Evolutionary conservation across 2,797 vertebrate genomes (phyloP).

Genomic region (Amblyopsis hoosieri): DNA sequence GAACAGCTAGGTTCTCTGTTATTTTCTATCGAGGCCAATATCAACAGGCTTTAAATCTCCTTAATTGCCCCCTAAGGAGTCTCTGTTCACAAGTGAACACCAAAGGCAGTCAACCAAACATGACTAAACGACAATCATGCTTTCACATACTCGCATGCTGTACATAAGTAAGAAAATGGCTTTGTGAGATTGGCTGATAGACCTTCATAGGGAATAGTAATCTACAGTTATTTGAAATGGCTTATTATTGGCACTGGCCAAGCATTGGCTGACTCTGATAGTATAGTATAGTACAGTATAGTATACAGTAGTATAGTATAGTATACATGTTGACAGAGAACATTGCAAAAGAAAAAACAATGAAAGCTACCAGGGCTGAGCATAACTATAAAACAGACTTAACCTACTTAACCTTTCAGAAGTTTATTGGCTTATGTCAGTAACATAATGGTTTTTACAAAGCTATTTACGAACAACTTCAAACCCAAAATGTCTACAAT

Average conservation of each 20-base stretch:
- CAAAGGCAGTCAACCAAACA: slow-evolving; percentile 35
- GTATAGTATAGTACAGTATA: no score
- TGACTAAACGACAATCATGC: slow-evolving; percentile 41
- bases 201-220: slow-evolving; percentile 2
- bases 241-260: slow-evolving; percentile 13
- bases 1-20: slow-evolving; percentile 48
- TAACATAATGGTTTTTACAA: background rate
- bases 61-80: slow-evolving; percentile 45
- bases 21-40: slow-evolving; percentile 56
- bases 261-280: slow-evolving; percentile 7
- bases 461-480: background rate
- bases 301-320: background rate
- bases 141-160: slow-evolving; percentile 21
- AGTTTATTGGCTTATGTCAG: no score
- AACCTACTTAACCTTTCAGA: no score
- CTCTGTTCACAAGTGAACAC: slow-evolving; percentile 32
- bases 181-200: background rate
- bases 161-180: background rate
- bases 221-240: slow-evolving; percentile 30
- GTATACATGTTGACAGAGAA: slow-evolving; percentile 23
- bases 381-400: background rate
- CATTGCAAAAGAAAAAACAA: slow-evolving; percentile 22
- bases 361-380: background rate
- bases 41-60: slow-evolving; percentile 57
- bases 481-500: background rate